These are phyloP conservation scores for Syngnathus rostellatus DNA, from an alignment of 2,797 vertebrate species.

Conservation along the genomic window DNA sequence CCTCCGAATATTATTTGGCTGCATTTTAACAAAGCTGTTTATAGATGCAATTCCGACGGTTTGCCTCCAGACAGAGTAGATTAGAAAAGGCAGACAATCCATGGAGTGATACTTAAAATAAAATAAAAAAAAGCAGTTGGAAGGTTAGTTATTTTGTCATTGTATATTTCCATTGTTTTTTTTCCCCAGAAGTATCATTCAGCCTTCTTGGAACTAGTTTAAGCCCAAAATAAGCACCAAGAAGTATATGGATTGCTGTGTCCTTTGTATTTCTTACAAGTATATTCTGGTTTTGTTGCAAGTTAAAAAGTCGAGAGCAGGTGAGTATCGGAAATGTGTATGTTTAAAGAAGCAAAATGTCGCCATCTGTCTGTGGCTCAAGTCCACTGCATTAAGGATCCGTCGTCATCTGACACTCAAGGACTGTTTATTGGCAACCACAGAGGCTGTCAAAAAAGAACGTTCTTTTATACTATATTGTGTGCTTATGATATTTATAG, in stretches of 20 bases:
- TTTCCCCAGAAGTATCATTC: conserved; percentile 18
- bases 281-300: not conserved
- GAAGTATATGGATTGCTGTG: conserved; percentile 34
- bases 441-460: conserved; percentile 48
- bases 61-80: conserved; percentile 30
- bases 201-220: conserved; percentile 15
- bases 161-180: conserved; percentile 26
- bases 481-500: conserved; percentile 75
- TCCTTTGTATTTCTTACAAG: conserved; percentile 27
- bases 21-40: conserved; percentile 50
- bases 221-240: not conserved
- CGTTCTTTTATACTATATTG: conserved; percentile 60
- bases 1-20: conserved; percentile 29
- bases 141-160: conserved; percentile 21
- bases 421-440: conserved; percentile 23
- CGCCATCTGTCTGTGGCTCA: not conserved
- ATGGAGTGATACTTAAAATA: conserved; percentile 5
- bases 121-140: conserved; percentile 5
- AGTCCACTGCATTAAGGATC: not conserved
- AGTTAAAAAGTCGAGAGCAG: not conserved
- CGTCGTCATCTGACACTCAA: not conserved
- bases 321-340: not conserved
- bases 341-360: not conserved
- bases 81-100: conserved; percentile 41
- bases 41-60: conserved; percentile 48